Conservation (phyloP, 2,797 vertebrate genomes). For the Taenioides sp. region DNA sequence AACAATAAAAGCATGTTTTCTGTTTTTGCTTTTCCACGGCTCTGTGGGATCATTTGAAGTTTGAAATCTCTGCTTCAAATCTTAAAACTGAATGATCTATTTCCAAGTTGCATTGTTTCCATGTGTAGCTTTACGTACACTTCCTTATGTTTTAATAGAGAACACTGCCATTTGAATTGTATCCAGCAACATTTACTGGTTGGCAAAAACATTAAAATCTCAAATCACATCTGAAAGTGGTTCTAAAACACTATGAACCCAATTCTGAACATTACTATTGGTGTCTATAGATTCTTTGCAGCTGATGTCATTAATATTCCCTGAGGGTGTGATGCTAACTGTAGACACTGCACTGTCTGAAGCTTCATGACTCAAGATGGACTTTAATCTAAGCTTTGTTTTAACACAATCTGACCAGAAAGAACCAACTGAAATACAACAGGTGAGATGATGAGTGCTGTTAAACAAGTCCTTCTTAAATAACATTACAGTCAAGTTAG, state of each 20-base stretch:
- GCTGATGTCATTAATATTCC: too few species aligned
- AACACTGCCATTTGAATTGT: background rate
- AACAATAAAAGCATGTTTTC: background rate
- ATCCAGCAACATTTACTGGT: background rate
- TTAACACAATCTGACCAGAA: too few species aligned
- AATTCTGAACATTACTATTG: background rate
- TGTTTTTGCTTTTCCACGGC: constrained; percentile 1
- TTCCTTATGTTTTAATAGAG: background rate
- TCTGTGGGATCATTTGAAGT: background rate
- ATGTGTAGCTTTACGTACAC: background rate
- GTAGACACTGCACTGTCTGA: too few species aligned
- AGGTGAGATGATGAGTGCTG: too few species aligned
- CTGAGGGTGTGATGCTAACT: too few species aligned
- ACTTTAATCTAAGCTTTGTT: too few species aligned
- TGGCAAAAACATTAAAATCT: background rate
- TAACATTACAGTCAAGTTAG: too few species aligned
- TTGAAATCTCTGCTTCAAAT: background rate
- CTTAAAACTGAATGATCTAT: background rate
- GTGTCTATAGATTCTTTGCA: background rate
- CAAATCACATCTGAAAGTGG: background rate
- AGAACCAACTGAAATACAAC: too few species aligned
- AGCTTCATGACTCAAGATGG: too few species aligned
- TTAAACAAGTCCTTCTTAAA: too few species aligned
- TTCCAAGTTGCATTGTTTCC: background rate
- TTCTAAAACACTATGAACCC: background rate